These are phyloP conservation scores for Hecatera dysodea DNA, from an alignment of 2,888 invertebrate species.

Conservation along the genomic window DNA sequence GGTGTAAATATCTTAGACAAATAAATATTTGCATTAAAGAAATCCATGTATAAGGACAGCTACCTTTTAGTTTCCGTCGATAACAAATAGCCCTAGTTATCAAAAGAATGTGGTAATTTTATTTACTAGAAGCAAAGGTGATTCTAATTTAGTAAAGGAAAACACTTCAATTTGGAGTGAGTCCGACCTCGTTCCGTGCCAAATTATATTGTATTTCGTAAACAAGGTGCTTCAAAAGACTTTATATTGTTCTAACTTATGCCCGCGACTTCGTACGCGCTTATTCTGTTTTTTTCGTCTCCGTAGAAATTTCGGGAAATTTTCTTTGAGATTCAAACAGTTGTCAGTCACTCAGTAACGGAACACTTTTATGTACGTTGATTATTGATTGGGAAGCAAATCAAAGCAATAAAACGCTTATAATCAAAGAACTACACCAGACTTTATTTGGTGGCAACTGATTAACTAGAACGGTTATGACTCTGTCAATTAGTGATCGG, in stretches of 20 bases:
- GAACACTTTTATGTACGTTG: too few relatives aligned
- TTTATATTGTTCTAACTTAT: slow-evolving; percentile 16
- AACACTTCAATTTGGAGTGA: slow-evolving; percentile 44
- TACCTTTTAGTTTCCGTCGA: not conserved
- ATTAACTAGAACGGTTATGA: slow-evolving; percentile 56
- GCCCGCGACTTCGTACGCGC: too few relatives aligned
- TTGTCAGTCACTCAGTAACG: too few relatives aligned
- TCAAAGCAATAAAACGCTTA: slow-evolving; percentile 51
- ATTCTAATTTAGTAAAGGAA: slow-evolving; percentile 49
- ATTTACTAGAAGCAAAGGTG: slow-evolving; percentile 2
- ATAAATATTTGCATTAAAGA: slow-evolving; percentile 26
- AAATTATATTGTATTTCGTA: slow-evolving; percentile 47
- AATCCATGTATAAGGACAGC: slow-evolving; percentile 6
- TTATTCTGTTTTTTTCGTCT: too few relatives aligned
- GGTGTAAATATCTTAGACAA: slow-evolving; percentile 29
- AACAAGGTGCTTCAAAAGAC: slow-evolving; percentile 43
- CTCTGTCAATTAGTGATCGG: slow-evolving; percentile 57
- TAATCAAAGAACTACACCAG: slow-evolving; percentile 44
- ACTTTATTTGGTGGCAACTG: slow-evolving; percentile 51
- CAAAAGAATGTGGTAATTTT: slow-evolving; percentile 28
- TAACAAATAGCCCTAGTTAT: slow-evolving; percentile 14
- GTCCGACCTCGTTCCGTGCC: slow-evolving; percentile 48
- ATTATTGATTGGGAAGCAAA: slow-evolving; percentile 48
- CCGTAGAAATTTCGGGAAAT: too few relatives aligned
- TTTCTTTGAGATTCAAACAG: too few relatives aligned